These are phyloP conservation scores for Mungos mungo DNA, from an alignment of 2,113 vertebrate species.

Conservation along the genomic window DNA sequence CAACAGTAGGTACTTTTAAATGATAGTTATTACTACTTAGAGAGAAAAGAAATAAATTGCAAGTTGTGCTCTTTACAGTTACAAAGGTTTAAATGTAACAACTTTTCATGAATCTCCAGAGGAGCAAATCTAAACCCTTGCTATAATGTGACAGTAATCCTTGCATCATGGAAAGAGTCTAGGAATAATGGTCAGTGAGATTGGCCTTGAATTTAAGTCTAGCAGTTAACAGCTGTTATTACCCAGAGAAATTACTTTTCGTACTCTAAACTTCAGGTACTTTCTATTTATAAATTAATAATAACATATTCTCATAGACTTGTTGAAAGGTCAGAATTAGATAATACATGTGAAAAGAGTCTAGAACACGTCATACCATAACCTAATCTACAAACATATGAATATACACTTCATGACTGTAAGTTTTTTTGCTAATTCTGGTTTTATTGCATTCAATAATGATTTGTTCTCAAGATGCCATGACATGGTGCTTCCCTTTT, in stretches of 20 bases:
- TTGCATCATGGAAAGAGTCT: not conserved
- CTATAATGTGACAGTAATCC: accelerated
- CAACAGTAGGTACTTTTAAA: not conserved
- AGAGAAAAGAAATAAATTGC: not conserved
- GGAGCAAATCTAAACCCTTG: not conserved
- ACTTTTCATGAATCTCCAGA: not conserved
- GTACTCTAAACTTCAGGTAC: not conserved
- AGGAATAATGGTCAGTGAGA: not conserved
- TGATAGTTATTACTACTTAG: not conserved
- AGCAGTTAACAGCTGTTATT: not conserved
- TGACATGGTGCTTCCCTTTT: not conserved
- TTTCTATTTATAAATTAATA: not conserved
- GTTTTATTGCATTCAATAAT: not conserved
- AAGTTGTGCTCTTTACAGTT: not conserved
- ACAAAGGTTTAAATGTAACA: not conserved
- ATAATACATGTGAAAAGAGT: not conserved
- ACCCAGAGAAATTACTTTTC: not conserved
- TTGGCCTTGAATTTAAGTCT: not conserved
- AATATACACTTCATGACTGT: not conserved
- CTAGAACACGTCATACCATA: not conserved
- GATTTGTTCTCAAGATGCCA: not conserved
- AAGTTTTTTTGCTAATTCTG: not conserved
- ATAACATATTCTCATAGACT: not conserved
- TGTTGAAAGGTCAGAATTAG: not conserved
- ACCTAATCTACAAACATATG: not conserved